Evolutionary conservation across 2,797 vertebrate genomes (phyloP), one percentile per base, ranked within the genome.

Genomic region (Tarsius wallacei): DNA sequence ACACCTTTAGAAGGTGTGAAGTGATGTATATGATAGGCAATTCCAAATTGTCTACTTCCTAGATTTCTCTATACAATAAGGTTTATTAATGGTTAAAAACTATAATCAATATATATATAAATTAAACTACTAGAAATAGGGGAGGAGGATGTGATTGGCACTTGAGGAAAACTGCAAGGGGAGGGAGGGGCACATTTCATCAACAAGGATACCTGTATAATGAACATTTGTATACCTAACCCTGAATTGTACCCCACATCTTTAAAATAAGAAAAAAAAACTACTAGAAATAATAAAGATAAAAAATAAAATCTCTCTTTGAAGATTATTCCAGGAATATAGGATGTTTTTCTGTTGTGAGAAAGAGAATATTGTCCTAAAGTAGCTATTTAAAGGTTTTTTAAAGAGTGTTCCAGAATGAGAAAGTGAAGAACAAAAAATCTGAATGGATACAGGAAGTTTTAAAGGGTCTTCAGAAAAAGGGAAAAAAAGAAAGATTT

Each of bases 331-430:
- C 31, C 31, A 87, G 53, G 42, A 63, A 71, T 51, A 10, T 63
- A 71, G 31, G 55, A 28, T 42, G 9, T 57, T 70, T 51, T 93
- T 66, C 51, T 36, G 13, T n/a, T 26, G 9, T 59, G 8, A 31
- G 19, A 8, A 24, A 71, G 63, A 91, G 51, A 86, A 59, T 77
- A 68, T 78, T n/a, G 0, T 87, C 17, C 73, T 49, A 26, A 66
- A 28, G 49, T 76, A 78, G 17, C 51, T 57, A 22, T 83, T 83
- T 22, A 51, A 8, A 86, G 26, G 4, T n/a, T 59, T 3, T 70
- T 80, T 87, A 49, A 86, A 83, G 49, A 17, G 76, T 89, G 57
- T 66, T 76, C 47, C n/a, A 76, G 78, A 83, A 83, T 76, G 36
- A 73, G n/a, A 82, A 73, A 55, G 2, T 36, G 80, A 64, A 33